phyloP scores from a whole-genome alignment of 1,140 invertebrate species.

The Batillaria attramentaria region DNA sequence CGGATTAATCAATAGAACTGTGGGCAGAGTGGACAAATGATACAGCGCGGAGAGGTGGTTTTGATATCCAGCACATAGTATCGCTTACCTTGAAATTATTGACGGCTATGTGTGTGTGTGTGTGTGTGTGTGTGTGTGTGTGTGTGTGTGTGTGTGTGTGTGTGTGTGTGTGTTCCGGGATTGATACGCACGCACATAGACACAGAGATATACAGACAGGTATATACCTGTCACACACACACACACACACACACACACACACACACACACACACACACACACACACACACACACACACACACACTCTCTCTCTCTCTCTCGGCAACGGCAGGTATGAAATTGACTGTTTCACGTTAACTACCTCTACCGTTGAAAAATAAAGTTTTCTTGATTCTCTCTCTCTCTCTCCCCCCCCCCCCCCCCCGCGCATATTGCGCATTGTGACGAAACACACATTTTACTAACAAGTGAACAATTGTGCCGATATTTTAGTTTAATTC shows the following conservation, averaged over 20 bases:
- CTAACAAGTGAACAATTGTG: background rate
- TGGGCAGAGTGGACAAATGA: no score
- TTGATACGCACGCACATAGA: background rate
- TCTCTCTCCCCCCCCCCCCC: background rate
- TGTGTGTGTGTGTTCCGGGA: background rate
- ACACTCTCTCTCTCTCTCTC: background rate
- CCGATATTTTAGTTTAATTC: background rate
- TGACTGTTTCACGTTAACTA: no score
- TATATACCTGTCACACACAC: background rate
- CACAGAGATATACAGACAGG: background rate
- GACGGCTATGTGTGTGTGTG: background rate
- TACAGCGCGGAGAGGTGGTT: no score
- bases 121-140: background rate
- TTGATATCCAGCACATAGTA: background rate
- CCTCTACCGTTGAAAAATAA: no score
- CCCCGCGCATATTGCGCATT: background rate
- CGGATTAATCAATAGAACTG: no score
- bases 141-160: background rate
- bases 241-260: background rate
- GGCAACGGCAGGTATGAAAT: no score
- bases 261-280: constrained; percentile 13
- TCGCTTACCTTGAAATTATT: background rate
- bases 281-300: background rate
- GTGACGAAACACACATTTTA: constrained; percentile 13
- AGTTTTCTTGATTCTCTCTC: no score